These are phyloP conservation scores for Chymomyza amoena DNA, from an alignment of 2,888 invertebrate species.

Conservation along the genomic window DNA sequence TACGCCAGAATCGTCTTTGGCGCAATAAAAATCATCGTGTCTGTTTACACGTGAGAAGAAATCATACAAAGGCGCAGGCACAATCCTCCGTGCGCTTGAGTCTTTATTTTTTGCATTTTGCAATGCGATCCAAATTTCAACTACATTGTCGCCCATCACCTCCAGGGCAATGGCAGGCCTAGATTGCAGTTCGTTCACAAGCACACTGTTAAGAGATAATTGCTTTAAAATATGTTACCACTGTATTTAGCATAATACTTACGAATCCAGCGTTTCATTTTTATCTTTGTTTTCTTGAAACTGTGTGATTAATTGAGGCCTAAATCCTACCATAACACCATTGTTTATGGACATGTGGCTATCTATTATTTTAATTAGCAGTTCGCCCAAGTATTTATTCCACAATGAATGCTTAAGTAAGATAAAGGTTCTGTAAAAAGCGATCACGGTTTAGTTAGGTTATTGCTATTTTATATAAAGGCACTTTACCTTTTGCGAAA, in stretches of 20 bases:
- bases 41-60: conserved; percentile 84
- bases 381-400: conserved; percentile 85
- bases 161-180: conserved; percentile 75
- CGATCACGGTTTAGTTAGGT: not conserved
- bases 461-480: not conserved
- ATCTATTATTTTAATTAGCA: conserved; percentile 84
- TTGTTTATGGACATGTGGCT: conserved; percentile 83
- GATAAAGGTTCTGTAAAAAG: conserved; percentile 83
- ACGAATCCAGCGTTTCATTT: conserved; percentile 83
- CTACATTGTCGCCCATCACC: conserved; percentile 74
- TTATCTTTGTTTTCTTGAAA: conserved; percentile 82
- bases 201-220: conserved; percentile 42
- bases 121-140: conserved; percentile 50
- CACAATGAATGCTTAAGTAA: conserved; percentile 88
- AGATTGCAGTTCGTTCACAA: conserved; percentile 69
- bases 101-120: conserved; percentile 7
- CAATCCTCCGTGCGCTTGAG: not conserved
- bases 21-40: conserved; percentile 85
- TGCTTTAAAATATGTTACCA: too few relatives aligned
- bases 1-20: conserved; percentile 80
- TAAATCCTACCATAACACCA: conserved; percentile 86
- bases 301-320: conserved; percentile 82
- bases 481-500: conserved; percentile 83
- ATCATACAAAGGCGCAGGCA: conserved; percentile 80
- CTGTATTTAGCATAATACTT: conserved; percentile 69